Evolutionary conservation across 2,888 invertebrate genomes (phyloP), one percentile per base, ranked within the genome.

Genomic region (Epirrita christyi): DNA sequence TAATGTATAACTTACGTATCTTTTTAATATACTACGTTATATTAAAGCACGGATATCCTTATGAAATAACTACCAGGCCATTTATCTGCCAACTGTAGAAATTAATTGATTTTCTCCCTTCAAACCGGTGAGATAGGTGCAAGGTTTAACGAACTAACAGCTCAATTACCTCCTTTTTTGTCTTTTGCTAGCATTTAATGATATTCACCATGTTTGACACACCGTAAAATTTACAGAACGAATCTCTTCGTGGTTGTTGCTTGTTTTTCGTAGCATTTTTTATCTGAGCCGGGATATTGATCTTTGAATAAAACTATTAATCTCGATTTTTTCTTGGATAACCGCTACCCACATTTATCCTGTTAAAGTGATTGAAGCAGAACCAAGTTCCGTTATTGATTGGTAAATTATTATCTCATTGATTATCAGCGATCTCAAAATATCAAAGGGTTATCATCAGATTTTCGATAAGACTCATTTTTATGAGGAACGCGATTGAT

Each of bases 221-320:
- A 69, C 73, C 79, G 80, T 81, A 74, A 81, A 83, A 83, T 83
- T 72, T 70, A 72, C 69, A 73, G 70, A 82, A 80, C 80, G 76
- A 82, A 81, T 81, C 67, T 66, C 67, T 56, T 40, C 48, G 41
- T 41, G 53, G 51, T 43, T 57, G 37, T 43, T 52, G 40, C 46
- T 55, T 47, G 49, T 59, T 60, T 59, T 61, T 50, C 60, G 46
- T 36, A 34, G 15, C 45, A 41, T 28, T 59, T 57, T 49, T 49
- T 38, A 37, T 14, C 10, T 37, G 28, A 7, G n/a, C 10, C 36
- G 41, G n/a, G n/a, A 36, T 11, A 36, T 36, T 11, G 10, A 41
- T 34, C 21, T 37, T 43, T 48, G 29, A 43, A 38, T 48, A 29
- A 41, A 36, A 9, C 28, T 40, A 36, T 36, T 27, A n/a, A 14